A percentile compares a stretch with the other conserved stretches of the same genome.
Conservation (phyloP, 2,113 vertebrate species). For the Callorhinus ursinus region DNA sequence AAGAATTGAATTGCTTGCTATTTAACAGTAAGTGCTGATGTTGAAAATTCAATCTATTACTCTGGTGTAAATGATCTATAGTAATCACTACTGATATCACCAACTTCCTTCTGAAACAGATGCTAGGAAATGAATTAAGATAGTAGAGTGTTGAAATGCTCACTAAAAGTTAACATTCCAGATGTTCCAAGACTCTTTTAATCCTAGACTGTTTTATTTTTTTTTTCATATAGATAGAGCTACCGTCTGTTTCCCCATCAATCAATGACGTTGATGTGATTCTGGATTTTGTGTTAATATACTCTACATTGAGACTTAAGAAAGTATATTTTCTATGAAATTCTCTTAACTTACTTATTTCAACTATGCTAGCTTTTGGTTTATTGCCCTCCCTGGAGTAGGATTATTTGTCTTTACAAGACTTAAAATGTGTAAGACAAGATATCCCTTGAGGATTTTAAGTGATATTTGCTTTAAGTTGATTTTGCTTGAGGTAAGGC, state of each 20-base stretch:
- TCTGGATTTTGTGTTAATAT: constrained; percentile 21
- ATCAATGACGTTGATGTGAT: background rate
- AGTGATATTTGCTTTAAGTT: constrained; percentile 40
- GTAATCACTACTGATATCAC: constrained; percentile 75
- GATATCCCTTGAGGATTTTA: background rate
- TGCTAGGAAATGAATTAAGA: constrained; percentile 81
- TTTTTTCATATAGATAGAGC: background rate
- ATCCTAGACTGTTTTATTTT: background rate
- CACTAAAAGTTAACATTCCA: constrained; percentile 76
- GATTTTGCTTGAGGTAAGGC: background rate
- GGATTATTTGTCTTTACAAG: constrained; percentile 55
- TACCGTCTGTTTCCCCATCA: constrained; percentile 39
- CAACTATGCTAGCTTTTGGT: background rate
- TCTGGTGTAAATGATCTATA: constrained; percentile 70
- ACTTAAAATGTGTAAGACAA: constrained; percentile 55
- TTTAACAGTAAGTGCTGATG: constrained; percentile 75
- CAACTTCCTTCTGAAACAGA: constrained; percentile 81
- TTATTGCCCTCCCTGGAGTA: background rate
- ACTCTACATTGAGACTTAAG: background rate
- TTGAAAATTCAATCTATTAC: constrained; percentile 74
- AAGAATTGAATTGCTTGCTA: constrained; percentile 73
- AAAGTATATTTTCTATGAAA: background rate
- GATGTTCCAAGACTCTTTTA: constrained; percentile 54
- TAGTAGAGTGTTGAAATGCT: constrained; percentile 69
- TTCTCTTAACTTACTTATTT: constrained; percentile 55